phyloP scores from a whole-genome alignment of 2,888 invertebrate species.

The Clusia tigrina region DNA sequence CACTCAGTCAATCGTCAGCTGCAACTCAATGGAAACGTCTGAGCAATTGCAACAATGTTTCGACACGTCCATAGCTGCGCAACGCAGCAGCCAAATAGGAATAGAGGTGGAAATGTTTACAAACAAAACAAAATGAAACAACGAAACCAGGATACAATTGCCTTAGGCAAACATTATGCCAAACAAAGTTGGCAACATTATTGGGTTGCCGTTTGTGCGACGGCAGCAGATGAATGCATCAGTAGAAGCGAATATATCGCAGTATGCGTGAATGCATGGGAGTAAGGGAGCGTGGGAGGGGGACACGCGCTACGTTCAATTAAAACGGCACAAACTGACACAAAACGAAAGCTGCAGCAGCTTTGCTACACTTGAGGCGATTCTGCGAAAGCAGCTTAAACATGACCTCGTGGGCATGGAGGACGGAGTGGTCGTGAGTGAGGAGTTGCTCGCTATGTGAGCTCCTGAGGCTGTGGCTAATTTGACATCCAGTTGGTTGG shows the following conservation, averaged over 20 bases:
- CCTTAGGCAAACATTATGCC: conserved; percentile 8
- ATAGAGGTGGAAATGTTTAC: conserved; percentile 15
- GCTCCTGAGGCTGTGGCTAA: neutral
- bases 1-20: neutral
- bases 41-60: neutral
- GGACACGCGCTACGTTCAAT: neutral
- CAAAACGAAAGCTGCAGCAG: neutral
- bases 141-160: neutral
- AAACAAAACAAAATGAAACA: neutral
- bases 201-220: conserved; percentile 17
- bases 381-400: conserved; percentile 1
- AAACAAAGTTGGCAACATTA: conserved; percentile 18
- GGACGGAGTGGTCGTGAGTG: neutral
- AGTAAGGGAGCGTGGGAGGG: neutral
- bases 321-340: neutral
- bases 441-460: neutral
- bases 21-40: neutral
- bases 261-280: too few relatives aligned
- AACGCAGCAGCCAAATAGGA: neutral
- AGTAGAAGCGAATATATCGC: neutral
- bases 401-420: conserved; percentile 1
- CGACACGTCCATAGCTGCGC: neutral
- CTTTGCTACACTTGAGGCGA: conserved; percentile 23
- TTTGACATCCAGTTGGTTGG: neutral
- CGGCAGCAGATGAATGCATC: neutral